A percentile compares a stretch with the other conserved stretches of the same genome.
These are phyloP conservation scores for Cisticola juncidis DNA, from an alignment of 2,113 vertebrate species.

Conservation along the genomic window DNA sequence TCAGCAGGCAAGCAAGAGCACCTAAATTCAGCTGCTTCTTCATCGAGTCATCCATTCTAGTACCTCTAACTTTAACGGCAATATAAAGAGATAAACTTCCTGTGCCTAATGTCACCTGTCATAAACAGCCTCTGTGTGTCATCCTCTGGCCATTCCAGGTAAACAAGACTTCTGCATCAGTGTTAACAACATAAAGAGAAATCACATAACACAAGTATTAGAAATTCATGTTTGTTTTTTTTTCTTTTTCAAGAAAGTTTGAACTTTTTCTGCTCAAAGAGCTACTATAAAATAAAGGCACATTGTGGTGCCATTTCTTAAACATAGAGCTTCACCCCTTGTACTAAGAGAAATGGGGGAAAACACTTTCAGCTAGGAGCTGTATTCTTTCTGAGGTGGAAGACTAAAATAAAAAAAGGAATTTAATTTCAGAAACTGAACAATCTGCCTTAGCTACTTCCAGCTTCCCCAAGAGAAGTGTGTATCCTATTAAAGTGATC, in stretches of 20 bases:
- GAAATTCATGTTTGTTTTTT: not conserved
- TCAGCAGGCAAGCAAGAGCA: not conserved
- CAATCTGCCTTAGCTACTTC: not conserved
- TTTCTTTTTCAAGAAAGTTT: not conserved
- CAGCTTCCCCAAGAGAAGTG: not conserved
- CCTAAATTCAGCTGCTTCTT: not conserved
- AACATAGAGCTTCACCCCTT: not conserved
- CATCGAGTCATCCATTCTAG: not conserved
- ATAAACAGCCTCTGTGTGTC: not conserved
- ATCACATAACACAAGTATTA: not conserved
- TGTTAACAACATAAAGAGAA: not conserved
- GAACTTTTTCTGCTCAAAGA: not conserved
- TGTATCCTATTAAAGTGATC: not conserved
- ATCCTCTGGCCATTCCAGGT: not conserved
- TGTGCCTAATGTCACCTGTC: not conserved
- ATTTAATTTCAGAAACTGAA: not conserved
- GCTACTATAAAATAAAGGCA: not conserved
- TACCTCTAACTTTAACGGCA: not conserved
- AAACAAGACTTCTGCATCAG: not conserved
- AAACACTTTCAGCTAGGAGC: not conserved
- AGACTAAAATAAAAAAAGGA: not conserved
- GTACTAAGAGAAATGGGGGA: not conserved
- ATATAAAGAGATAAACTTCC: not conserved
- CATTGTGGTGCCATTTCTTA: not conserved
- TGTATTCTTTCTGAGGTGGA: not conserved